Evolutionary conservation across 2,113 vertebrate genomes (phyloP).

Genomic region (Geococcyx californianus): DNA sequence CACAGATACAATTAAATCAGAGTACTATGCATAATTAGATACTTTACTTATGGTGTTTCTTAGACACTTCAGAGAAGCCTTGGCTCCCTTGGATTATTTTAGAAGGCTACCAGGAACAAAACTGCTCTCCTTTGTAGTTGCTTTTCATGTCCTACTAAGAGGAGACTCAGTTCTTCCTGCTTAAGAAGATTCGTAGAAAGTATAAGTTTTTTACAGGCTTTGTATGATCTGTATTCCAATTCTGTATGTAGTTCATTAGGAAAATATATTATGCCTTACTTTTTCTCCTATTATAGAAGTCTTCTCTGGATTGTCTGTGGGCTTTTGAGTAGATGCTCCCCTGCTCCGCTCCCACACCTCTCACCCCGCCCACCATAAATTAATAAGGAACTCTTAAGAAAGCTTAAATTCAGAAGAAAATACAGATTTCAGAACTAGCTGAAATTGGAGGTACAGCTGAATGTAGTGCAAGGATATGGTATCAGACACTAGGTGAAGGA

Average conservation of each 20-base stretch:
- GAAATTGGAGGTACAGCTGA: neutral
- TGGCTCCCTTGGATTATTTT: neutral
- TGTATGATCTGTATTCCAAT: neutral
- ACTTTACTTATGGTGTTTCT: neutral
- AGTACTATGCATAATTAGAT: neutral
- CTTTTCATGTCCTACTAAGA: neutral
- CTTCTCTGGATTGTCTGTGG: neutral
- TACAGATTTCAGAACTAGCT: neutral
- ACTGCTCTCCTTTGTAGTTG: neutral
- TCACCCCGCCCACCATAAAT: neutral
- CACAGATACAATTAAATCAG: neutral
- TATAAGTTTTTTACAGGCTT: neutral
- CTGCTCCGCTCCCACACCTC: too few relatives aligned
- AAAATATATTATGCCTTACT: neutral
- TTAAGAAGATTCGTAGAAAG: neutral
- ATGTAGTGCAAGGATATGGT: neutral
- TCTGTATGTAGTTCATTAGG: too few relatives aligned
- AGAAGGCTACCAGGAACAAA: neutral
- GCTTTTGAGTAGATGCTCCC: neutral
- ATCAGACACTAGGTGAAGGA: neutral
- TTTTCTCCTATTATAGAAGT: neutral
- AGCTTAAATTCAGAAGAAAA: neutral
- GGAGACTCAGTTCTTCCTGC: neutral
- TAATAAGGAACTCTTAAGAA: neutral
- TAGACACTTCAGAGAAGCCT: neutral